Conservation (phyloP, 2,113 vertebrate genomes). For the Neolamprologus sp. region DNA sequence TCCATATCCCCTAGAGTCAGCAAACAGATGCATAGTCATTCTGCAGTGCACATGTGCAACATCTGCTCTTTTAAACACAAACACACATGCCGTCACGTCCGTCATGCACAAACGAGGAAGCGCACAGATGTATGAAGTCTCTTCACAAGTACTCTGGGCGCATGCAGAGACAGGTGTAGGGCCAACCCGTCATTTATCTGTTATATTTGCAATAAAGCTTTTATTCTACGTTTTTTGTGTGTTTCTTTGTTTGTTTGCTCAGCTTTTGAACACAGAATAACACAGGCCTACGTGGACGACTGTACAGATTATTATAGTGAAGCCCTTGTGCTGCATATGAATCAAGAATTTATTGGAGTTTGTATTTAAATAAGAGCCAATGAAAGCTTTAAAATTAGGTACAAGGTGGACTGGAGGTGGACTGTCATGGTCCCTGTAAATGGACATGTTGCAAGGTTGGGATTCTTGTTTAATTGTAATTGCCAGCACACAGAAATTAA, state of each 20-base stretch:
- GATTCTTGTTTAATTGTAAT: background rate
- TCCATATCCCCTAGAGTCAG: background rate
- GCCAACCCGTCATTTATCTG: background rate
- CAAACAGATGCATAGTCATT: conserved; percentile 28
- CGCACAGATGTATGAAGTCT: background rate
- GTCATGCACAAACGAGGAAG: background rate
- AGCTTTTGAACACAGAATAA: background rate
- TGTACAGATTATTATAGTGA: background rate
- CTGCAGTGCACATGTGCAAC: background rate
- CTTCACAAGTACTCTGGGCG: background rate
- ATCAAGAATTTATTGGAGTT: background rate
- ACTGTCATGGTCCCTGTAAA: background rate
- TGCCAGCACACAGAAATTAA: background rate
- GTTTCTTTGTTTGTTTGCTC: background rate
- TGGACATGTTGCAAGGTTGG: background rate
- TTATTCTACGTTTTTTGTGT: background rate
- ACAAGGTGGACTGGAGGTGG: background rate
- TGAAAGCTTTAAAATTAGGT: background rate
- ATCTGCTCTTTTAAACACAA: background rate
- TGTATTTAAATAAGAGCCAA: background rate
- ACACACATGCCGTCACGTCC: background rate
- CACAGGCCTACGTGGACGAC: background rate
- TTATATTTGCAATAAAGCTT: background rate
- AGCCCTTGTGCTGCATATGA: background rate
- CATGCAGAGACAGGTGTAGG: background rate